Base-by-base conservation (phyloP, 2,888 invertebrate species). In the Mythimna albipuncta region DNA sequence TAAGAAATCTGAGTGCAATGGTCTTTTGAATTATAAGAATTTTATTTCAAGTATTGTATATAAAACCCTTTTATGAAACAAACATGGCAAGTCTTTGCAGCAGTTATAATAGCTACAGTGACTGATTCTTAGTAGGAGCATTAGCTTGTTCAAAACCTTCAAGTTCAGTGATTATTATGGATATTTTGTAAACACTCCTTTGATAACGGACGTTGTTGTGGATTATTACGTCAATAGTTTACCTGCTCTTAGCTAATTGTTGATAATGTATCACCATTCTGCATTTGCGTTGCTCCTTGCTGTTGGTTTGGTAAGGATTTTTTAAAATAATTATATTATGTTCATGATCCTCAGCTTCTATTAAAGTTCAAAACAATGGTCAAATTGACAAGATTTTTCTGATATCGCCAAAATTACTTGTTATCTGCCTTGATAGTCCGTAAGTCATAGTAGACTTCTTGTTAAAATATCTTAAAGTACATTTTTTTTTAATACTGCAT, bases 211-310 rank as follows among this genome's bases (percentile, higher is more conserved):
- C 44, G 32, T 32, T 81, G 77, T 73, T 80, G n/a, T 26, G 32
- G 35, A 26, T 47, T 50, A 41, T 66, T 70, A 16, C 59, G 32
- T 70, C 69, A 77, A 50, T 58, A 72, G 50, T 68, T 69, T 64
- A 59, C 64, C 21, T 47, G 47, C 21, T 54, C 35, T 10, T 63
- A 65, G 54, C 19, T 11, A 59, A 47, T 52, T 62, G 61, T 68
- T 68, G 62, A 81, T 68, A 81, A 81, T 81, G 80, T 65, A 44
- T 26, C 54, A 47, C 73, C 73, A 54, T 57, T 70, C 59, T 35
- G 19, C 41, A 44, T 57, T 59, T 10, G 52, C 13, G 67, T 38
- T 68, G 16, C 32, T 77, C 32, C 50, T 81, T 19, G 35, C 35
- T 6, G 19, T 72, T 58, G 21, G 52, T 50, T 21, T 77, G 81